These are phyloP conservation scores for Schizopygopsis malacanthus DNA, from an alignment of 2,797 vertebrate genomes.

Conservation along the genomic window DNA sequence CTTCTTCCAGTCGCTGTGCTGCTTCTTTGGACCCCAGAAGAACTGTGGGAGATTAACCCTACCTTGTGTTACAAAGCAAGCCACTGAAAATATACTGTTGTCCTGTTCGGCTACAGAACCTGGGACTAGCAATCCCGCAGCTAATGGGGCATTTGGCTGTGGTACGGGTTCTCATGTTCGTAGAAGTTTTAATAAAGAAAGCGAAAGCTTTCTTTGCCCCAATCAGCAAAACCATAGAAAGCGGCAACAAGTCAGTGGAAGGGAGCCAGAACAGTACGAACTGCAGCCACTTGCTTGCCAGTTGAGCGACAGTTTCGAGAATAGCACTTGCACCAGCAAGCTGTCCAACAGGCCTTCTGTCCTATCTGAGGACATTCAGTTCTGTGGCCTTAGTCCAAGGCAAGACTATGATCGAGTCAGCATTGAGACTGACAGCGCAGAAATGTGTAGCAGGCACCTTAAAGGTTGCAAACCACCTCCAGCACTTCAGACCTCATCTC, in stretches of 20 bases:
- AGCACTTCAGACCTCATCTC: slow-evolving; percentile 94
- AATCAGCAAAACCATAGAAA: slow-evolving; percentile 75
- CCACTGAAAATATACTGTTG: slow-evolving; percentile 62
- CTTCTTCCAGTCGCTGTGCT: slow-evolving; percentile 97
- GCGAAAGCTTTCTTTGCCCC: slow-evolving; percentile 75
- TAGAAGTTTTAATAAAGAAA: slow-evolving; percentile 75
- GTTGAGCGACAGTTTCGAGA: slow-evolving; percentile 96
- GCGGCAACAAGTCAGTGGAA: slow-evolving; percentile 63
- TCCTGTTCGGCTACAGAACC: slow-evolving; percentile 68
- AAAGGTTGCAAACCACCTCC: slow-evolving; percentile 72
- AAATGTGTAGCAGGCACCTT: slow-evolving; percentile 67
- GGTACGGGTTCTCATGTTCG: slow-evolving; percentile 68
- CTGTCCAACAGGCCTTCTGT: slow-evolving; percentile 94
- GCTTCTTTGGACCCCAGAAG: slow-evolving; percentile 94
- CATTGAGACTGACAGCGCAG: slow-evolving; percentile 66
- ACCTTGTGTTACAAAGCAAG: slow-evolving; percentile 83
- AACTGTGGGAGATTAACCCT: slow-evolving; percentile 89
- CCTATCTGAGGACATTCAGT: slow-evolving; percentile 92
- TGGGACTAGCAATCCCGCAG: slow-evolving; percentile 71
- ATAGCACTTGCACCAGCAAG: slow-evolving; percentile 98
- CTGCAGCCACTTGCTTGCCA: slow-evolving; percentile 93
- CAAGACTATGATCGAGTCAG: slow-evolving; percentile 68
- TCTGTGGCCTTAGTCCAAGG: slow-evolving; percentile 78
- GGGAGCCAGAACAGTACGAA: slow-evolving; percentile 90
- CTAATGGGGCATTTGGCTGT: slow-evolving; percentile 82